Evolutionary conservation across 2,113 vertebrate species (phyloP).

Genomic region (Sporophila hypoxantha): DNA sequence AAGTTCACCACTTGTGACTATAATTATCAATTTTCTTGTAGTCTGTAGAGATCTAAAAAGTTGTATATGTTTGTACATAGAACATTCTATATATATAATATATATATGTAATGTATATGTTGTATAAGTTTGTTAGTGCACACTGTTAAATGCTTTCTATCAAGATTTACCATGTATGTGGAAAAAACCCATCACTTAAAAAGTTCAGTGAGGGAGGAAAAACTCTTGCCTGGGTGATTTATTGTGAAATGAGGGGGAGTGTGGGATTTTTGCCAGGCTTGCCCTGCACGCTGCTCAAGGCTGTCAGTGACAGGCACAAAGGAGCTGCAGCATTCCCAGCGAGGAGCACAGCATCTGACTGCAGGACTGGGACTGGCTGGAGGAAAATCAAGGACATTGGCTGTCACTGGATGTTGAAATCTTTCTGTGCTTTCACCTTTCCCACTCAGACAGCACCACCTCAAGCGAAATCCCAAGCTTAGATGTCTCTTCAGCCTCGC

Average conservation of each 20-base stretch:
- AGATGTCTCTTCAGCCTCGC: neutral
- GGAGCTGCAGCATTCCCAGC: neutral
- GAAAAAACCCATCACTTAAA: slow-evolving; percentile 54
- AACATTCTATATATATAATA: slow-evolving; percentile 82
- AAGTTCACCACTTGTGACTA: slow-evolving; percentile 68
- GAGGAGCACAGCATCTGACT: neutral
- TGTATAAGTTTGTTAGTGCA: slow-evolving; percentile 78
- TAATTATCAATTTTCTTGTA: slow-evolving; percentile 72
- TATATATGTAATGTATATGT: slow-evolving; percentile 82
- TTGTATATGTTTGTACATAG: slow-evolving; percentile 85
- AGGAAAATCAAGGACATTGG: neutral
- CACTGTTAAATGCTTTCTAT: slow-evolving; percentile 67
- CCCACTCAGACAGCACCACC: neutral
- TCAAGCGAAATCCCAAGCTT: neutral
- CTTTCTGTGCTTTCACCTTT: slow-evolving; percentile 32
- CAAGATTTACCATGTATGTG: slow-evolving; percentile 65
- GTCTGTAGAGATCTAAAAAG: slow-evolving; percentile 73
- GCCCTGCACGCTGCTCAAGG: neutral
- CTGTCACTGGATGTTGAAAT: neutral
- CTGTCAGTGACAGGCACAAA: neutral
- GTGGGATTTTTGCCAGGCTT: slow-evolving; percentile 22
- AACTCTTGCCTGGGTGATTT: slow-evolving; percentile 19
- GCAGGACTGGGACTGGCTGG: neutral
- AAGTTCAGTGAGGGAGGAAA: slow-evolving; percentile 39
- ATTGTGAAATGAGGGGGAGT: slow-evolving; percentile 48